Base-by-base conservation (phyloP, 2,797 vertebrate species). In the Labeo calbasu region DNA sequence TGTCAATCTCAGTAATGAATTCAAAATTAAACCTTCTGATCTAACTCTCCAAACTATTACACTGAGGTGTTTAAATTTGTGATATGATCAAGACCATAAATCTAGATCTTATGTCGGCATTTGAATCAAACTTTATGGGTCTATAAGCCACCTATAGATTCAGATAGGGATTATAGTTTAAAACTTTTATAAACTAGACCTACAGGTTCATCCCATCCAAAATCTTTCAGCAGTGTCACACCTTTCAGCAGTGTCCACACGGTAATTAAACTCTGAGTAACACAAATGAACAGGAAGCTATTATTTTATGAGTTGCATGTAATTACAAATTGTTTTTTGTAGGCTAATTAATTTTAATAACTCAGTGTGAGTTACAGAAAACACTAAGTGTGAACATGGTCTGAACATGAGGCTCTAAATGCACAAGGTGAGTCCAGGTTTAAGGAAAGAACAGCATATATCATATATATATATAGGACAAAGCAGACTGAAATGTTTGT, bases 301-400 rank as follows among this genome's bases (percentile, higher is more conserved):
- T 65, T 82, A 53, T 68, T 53, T 69, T 48, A 25, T 23, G 23
- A 19, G 17, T 25, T 70, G 6, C 72, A 11, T 57, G 63, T 50
- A 50, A 83, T 59, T 77, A 5, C 11, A 4, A 46, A 4, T 70
- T 43, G 8, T 55, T 13, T 65, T 4, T 77, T 77, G 7, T 76
- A 66, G 28, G 63, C 28, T 36, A 53, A 40, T 82, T 77, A 59
- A 83, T 77, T 77, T 10, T 63, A 66, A 73, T 53, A 51, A 76
- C 12, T 21, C 6, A 36, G 19, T 19, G 15, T 2, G 5, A 69
- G 66, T 63, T 83, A 66, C 36, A 25, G 13, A 55, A 17, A 19
- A 57, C 61, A 28, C 28, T 15, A 55, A 55, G 23, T 71, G 51
- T 23, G 11, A 19, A 48, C 57, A 43, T 32, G 48, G 36, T 71